These are phyloP conservation scores for Xenotilapia leptura DNA, from an alignment of 2,113 vertebrate species.

Conservation along the genomic window DNA sequence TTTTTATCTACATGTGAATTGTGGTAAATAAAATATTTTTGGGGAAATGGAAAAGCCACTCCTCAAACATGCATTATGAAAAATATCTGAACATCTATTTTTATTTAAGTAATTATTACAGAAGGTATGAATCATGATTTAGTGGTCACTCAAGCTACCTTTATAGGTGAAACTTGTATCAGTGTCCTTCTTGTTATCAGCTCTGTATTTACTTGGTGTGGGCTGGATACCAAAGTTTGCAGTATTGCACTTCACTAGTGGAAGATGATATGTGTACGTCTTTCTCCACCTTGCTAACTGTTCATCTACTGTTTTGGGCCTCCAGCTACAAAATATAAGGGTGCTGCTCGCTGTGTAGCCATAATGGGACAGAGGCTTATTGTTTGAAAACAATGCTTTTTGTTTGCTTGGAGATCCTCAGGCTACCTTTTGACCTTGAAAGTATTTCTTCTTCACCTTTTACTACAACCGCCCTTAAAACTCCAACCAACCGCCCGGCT, in stretches of 20 bases:
- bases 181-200: background rate
- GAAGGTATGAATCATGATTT: background rate
- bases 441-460: background rate
- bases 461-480: background rate
- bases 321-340: background rate
- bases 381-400: background rate
- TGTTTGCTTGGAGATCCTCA: background rate
- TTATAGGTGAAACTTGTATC: background rate
- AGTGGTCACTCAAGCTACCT: background rate
- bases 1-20: background rate
- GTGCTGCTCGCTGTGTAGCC: background rate
- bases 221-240: background rate
- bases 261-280: background rate
- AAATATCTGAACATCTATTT: background rate
- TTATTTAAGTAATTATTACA: background rate
- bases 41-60: rapidly evolving
- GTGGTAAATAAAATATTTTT: background rate
- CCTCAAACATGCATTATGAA: background rate
- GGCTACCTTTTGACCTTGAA: conserved; percentile 36
- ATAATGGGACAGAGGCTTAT: background rate
- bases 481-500: background rate
- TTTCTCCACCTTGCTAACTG: background rate
- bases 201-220: background rate
- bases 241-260: background rate
- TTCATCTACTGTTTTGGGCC: background rate